Evolutionary conservation across 2,888 invertebrate genomes (phyloP).

Genomic region (Choreutis nemorana): DNA sequence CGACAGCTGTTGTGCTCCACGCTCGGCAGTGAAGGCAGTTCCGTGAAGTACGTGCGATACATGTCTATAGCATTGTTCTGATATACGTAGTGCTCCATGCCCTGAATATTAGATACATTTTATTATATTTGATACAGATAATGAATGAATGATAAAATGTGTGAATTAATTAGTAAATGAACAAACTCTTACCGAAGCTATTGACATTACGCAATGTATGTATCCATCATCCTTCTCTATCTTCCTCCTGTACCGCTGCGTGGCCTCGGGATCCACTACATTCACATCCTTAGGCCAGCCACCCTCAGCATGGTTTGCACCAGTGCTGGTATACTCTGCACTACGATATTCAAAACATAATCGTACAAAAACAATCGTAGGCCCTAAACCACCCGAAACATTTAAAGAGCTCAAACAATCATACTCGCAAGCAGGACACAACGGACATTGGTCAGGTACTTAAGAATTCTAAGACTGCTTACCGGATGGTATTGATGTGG

Average conservation of each 20-base stretch:
- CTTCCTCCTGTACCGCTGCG: constrained; percentile 78
- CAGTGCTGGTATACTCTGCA: constrained; percentile 62
- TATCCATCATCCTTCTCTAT: constrained; percentile 83
- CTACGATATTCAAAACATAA: no score
- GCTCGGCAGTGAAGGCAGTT: constrained; percentile 70
- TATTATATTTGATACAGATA: no score
- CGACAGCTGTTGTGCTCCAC: constrained; percentile 72
- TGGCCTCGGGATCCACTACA: constrained; percentile 71
- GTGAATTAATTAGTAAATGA: no score
- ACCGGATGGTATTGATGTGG: constrained; percentile 67
- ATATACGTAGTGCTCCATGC: constrained; percentile 82
- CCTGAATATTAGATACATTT: no score
- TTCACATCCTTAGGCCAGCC: constrained; percentile 84
- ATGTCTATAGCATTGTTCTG: constrained; percentile 95
- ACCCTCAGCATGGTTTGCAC: constrained; percentile 79
- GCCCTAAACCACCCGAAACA: no score
- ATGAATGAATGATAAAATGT: no score
- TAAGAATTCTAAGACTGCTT: no score
- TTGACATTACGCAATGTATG: constrained; percentile 69
- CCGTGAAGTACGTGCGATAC: constrained; percentile 86
- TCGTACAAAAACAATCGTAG: no score
- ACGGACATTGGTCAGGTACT: no score
- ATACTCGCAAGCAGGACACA: no score
- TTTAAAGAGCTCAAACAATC: no score
- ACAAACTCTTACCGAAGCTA: constrained; percentile 40